These are phyloP conservation scores for Lepus oiostolus DNA, from an alignment of 2,797 vertebrate species.

Conservation along the genomic window DNA sequence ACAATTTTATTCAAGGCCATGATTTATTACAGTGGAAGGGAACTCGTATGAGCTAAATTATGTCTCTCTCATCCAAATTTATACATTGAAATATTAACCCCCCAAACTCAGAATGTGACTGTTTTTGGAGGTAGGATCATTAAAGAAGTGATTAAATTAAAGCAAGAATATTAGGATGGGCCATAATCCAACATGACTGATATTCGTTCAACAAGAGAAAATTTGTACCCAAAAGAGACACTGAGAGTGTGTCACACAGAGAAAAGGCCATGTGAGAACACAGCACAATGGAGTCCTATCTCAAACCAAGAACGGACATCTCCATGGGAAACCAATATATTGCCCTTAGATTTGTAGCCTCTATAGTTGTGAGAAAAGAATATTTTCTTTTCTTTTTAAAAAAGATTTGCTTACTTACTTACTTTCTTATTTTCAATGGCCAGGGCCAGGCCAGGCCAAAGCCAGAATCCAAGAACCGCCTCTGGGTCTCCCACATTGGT, in stretches of 20 bases:
- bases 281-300: not conserved
- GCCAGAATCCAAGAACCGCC: too few species aligned
- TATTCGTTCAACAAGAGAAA: not conserved
- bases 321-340: not conserved
- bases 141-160: not conserved
- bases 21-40: not conserved
- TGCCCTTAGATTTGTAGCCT: not conserved
- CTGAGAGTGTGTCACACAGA: accelerated
- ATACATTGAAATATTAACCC: not conserved
- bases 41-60: not conserved
- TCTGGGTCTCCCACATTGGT: too few species aligned
- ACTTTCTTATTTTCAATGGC: too few species aligned
- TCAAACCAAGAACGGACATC: not conserved
- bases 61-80: not conserved
- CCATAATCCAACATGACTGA: not conserved
- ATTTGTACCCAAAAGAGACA: not conserved
- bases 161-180: not conserved
- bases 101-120: not conserved
- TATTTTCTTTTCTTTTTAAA: too few species aligned
- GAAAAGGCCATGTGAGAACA: not conserved
- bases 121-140: not conserved
- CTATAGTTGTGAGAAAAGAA: not conserved
- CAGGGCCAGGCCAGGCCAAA: too few species aligned
- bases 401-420: too few species aligned
- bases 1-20: not conserved